These are phyloP conservation scores for Lithophane ornitopus DNA, from an alignment of 2,888 invertebrate genomes.

Conservation along the genomic window DNA sequence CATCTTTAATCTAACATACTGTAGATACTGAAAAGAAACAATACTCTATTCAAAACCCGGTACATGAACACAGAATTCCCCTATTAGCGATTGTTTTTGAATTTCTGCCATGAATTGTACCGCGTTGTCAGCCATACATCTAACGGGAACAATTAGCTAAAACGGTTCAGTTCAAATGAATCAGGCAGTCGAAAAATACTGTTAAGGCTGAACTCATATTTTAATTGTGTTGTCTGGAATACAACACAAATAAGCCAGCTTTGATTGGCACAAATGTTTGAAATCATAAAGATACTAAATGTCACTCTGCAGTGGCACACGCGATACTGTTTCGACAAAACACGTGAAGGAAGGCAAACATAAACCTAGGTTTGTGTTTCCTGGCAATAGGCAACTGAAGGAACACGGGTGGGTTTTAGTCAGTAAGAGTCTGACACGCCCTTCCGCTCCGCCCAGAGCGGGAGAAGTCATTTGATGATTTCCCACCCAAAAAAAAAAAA, in stretches of 20 bases:
- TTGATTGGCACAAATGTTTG: conserved; percentile 3
- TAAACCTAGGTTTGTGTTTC: neutral
- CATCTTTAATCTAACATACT: neutral
- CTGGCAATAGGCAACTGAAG: too few relatives aligned
- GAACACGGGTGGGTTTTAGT: too few relatives aligned
- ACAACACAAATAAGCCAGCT: conserved; percentile 9
- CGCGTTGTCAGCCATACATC: conserved; percentile 45
- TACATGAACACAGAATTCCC: conserved; percentile 10
- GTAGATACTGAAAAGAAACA: neutral
- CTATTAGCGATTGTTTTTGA: conserved; percentile 34
- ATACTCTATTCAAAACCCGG: neutral
- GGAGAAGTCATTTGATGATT: too few relatives aligned
- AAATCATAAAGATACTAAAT: conserved; percentile 18
- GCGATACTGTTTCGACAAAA: conserved; percentile 2
- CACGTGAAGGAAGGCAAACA: neutral
- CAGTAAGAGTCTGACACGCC: too few relatives aligned
- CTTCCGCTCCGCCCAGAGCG: too few relatives aligned
- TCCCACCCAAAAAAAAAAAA: too few relatives aligned
- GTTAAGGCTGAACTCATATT: neutral
- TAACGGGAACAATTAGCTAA: conserved; percentile 53
- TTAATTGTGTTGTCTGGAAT: conserved; percentile 8
- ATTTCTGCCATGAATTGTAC: conserved; percentile 42
- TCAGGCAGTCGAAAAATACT: conserved; percentile 24
- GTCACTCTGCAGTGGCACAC: neutral
- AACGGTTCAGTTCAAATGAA: conserved; percentile 42